Percentiles rank a stretch among this genome's conserved stretches.
Evolutionary conservation across 2,113 vertebrate genomes (phyloP).

Genomic region (Steatornis caripensis): DNA sequence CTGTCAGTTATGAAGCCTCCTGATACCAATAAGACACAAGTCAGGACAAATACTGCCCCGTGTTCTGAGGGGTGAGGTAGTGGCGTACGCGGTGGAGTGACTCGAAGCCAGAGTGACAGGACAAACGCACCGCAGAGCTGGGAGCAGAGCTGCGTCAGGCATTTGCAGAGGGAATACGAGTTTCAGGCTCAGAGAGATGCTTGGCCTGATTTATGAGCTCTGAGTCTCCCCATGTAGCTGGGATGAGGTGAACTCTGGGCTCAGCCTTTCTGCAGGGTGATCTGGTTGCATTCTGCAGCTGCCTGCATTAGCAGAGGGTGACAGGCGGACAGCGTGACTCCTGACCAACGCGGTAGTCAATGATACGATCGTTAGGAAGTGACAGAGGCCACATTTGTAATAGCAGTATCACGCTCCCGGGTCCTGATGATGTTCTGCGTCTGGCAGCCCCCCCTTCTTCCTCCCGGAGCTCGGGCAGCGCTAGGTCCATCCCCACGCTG

Average conservation of each 20-base stretch:
- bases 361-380: not conserved
- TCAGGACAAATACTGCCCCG: not conserved
- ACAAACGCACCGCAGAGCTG: fast-evolving
- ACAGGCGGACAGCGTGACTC: not conserved
- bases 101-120: not conserved
- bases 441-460: not conserved
- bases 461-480: not conserved
- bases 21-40: not conserved
- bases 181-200: not conserved
- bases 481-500: fast-evolving
- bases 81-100: not conserved
- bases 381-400: not conserved
- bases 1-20: not conserved
- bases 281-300: not conserved
- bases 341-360: not conserved
- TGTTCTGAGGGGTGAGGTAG: not conserved
- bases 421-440: not conserved
- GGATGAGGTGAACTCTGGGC: not conserved
- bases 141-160: not conserved
- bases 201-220: not conserved
- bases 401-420: not conserved
- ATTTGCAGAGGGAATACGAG: not conserved
- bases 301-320: not conserved
- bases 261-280: not conserved
- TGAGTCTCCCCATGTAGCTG: not conserved